phyloP scores from a whole-genome alignment of 2,888 invertebrate genomes.

The Agrilus mali region DNA sequence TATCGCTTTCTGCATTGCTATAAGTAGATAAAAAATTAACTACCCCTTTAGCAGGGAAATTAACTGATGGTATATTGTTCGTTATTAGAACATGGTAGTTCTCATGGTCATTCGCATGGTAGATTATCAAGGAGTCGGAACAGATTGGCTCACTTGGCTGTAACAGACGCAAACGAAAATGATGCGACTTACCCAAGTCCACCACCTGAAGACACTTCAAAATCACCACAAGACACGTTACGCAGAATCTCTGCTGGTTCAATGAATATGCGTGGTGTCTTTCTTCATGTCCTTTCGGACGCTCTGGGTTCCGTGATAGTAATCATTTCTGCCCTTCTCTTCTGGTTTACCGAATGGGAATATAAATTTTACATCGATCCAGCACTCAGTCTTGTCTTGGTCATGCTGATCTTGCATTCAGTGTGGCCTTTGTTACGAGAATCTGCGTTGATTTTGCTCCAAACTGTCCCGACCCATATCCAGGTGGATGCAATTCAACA shows the following conservation, averaged over 20 bases:
- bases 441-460: conserved; percentile 87
- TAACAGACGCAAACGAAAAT: conserved; percentile 62
- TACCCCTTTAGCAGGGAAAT: neutral
- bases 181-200: conserved; percentile 47
- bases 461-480: conserved; percentile 97
- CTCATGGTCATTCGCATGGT: conserved; percentile 53
- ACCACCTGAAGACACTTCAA: conserved; percentile 19
- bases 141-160: conserved; percentile 44
- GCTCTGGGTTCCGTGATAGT: conserved; percentile 92
- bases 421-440: conserved; percentile 89
- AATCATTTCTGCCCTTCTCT: conserved; percentile 61
- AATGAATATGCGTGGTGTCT: conserved; percentile 99
- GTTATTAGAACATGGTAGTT: conserved; percentile 58
- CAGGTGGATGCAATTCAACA: conserved; percentile 87
- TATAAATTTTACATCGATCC: conserved; percentile 88
- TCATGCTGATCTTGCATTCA: conserved; percentile 72
- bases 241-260: conserved; percentile 52
- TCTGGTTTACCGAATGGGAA: conserved; percentile 70
- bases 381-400: conserved; percentile 79
- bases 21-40: too few species aligned
- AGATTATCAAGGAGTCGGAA: conserved; percentile 45
- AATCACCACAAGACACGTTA: conserved; percentile 5
- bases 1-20: neutral
- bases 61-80: conserved; percentile 5
- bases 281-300: conserved; percentile 93